A percentile compares a stretch with the other conserved stretches of the same genome.
Conservation (phyloP, 2,888 invertebrate genomes). For the Acanthacorydalis orientalis region DNA sequence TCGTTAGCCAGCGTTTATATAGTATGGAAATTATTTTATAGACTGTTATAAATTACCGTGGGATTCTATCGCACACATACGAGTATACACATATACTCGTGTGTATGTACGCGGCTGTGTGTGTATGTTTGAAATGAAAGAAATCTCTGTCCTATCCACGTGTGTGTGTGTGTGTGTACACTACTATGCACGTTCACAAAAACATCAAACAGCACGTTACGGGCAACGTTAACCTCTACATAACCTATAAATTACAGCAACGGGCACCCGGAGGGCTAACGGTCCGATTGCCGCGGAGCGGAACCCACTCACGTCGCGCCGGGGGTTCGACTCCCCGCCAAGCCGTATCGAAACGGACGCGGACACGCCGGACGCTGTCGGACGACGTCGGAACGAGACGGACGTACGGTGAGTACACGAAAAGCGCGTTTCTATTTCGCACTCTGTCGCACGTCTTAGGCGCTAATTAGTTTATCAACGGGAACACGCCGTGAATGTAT, state of each 20-base stretch:
- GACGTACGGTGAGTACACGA: no score
- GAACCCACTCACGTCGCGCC: constrained; percentile 28
- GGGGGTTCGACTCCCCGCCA: constrained; percentile 24
- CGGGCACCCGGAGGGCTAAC: constrained; percentile 28
- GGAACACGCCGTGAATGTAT: no score
- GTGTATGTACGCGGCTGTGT: no score
- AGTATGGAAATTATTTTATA: no score
- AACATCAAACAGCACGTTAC: neutral
- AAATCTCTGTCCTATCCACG: constrained; percentile 11
- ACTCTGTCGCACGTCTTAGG: no score
- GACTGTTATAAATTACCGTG: no score
- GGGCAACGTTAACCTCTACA: constrained; percentile 17
- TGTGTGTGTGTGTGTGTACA: neutral
- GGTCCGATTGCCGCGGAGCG: constrained; percentile 26
- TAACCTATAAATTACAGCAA: constrained; percentile 28
- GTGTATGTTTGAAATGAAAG: constrained; percentile 25
- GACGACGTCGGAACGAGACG: no score
- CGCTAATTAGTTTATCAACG: no score
- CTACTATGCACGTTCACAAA: neutral
- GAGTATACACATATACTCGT: no score
- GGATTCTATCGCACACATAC: no score
- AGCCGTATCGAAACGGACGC: constrained; percentile 14
- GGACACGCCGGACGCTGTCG: constrained; percentile 9
- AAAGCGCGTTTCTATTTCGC: no score
- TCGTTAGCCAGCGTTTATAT: no score